Conservation (phyloP, 2,888 invertebrate species). For the Calameuta idolon region DNA sequence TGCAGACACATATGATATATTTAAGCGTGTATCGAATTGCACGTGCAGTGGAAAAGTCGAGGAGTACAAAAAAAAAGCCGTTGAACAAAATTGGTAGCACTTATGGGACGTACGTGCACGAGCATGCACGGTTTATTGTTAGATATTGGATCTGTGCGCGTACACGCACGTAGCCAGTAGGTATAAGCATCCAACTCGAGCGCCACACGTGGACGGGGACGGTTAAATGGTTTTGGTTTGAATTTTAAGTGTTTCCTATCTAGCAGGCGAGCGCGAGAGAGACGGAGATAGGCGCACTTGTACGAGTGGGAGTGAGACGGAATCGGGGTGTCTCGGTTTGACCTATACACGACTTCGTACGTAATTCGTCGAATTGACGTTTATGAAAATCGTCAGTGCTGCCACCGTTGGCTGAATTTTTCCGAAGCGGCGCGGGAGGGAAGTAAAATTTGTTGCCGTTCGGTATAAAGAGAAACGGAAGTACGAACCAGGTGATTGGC, state of each 20-base stretch:
- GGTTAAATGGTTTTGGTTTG: neutral
- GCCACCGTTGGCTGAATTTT: neutral
- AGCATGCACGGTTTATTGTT: no score
- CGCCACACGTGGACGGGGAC: no score
- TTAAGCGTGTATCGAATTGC: no score
- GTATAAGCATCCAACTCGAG: no score
- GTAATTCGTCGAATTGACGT: neutral
- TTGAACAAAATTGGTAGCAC: no score
- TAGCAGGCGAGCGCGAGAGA: neutral
- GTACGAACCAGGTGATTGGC: neutral
- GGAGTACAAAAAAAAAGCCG: no score
- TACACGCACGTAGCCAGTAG: no score
- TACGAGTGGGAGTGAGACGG: neutral
- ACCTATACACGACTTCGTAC: neutral
- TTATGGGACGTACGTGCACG: no score
- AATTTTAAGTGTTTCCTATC: neutral
- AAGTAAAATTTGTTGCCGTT: neutral
- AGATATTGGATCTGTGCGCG: no score
- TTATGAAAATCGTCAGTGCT: neutral
- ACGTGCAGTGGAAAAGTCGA: no score
- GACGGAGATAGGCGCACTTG: neutral
- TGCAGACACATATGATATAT: no score
- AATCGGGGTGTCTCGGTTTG: neutral
- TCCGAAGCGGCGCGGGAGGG: neutral
- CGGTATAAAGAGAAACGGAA: neutral